A percentile compares a stretch with the other conserved stretches of the same genome.
Evolutionary conservation across 2,888 invertebrate genomes (phyloP).

Genomic region (Synanthedon myopaeformis): DNA sequence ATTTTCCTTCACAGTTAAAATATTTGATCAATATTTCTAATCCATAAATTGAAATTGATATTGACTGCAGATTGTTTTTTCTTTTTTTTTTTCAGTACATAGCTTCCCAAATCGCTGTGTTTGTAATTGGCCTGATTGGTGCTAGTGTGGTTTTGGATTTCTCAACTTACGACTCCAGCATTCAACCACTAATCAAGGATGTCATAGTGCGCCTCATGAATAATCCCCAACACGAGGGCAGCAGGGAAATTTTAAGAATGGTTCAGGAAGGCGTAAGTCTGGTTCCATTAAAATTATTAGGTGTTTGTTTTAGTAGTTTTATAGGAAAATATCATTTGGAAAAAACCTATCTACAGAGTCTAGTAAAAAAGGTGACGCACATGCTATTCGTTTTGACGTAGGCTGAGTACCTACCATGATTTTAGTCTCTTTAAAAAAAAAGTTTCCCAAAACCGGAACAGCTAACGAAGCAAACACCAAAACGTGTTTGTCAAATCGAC

Average conservation of each 20-base stretch:
- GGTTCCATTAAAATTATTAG: too few relatives aligned
- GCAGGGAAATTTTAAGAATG: constrained; percentile 77
- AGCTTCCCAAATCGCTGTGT: constrained; percentile 77
- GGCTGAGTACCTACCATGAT: neutral
- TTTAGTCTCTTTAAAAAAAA: constrained; percentile 1
- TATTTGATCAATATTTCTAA: too few relatives aligned
- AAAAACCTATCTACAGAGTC: too few relatives aligned
- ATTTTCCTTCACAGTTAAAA: too few relatives aligned
- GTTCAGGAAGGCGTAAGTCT: constrained; percentile 85
- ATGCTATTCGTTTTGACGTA: too few relatives aligned
- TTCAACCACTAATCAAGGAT: constrained; percentile 81
- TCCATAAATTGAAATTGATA: too few relatives aligned
- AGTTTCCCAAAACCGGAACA: constrained; percentile 12
- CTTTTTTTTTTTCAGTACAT: constrained; percentile 75
- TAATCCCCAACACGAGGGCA: constrained; percentile 79
- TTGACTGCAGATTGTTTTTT: neutral
- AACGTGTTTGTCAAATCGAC: constrained; percentile 32
- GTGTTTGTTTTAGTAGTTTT: too few relatives aligned
- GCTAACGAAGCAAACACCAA: constrained; percentile 51
- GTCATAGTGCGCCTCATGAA: constrained; percentile 80
- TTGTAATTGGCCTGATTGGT: constrained; percentile 79
- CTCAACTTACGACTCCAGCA: constrained; percentile 82
- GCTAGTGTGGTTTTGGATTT: constrained; percentile 82
- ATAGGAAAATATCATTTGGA: too few relatives aligned
- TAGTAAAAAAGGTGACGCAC: too few relatives aligned